Evolutionary conservation across 2,797 vertebrate species (phyloP).

Genomic region (Aphelocoma californica): DNA sequence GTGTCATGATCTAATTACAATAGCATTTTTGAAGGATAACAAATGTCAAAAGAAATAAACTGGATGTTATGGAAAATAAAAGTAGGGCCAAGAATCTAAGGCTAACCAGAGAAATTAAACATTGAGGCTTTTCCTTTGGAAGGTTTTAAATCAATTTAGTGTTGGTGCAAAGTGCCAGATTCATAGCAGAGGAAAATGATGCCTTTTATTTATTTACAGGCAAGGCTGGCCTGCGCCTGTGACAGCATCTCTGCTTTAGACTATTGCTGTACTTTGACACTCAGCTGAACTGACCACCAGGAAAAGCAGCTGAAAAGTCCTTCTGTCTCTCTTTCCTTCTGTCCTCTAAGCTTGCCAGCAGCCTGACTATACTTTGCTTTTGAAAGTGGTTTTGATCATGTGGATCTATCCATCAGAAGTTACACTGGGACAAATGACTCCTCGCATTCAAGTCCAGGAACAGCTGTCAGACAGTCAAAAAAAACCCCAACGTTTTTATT

Average conservation of each 20-base stretch:
- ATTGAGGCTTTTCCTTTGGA: conserved; percentile 56
- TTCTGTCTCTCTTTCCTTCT: conserved; percentile 41
- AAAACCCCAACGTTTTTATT: not conserved
- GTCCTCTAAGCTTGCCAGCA: conserved; percentile 18
- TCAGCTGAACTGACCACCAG: conserved; percentile 36
- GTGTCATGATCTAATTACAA: conserved; percentile 52
- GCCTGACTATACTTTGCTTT: not conserved
- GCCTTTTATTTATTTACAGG: conserved; percentile 51
- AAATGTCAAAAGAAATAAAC: conserved; percentile 37
- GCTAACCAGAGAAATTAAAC: conserved; percentile 45
- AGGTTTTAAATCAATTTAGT: conserved; percentile 46
- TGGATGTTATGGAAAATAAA: conserved; percentile 47
- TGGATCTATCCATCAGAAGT: not conserved
- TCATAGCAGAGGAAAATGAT: conserved; percentile 50
- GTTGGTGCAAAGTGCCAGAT: conserved; percentile 9
- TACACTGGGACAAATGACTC: not conserved
- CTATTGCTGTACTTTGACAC: not conserved
- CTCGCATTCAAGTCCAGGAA: not conserved
- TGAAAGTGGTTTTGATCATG: conserved; percentile 13
- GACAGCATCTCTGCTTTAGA: conserved; percentile 8
- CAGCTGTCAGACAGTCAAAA: not conserved
- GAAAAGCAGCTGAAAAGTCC: conserved; percentile 44
- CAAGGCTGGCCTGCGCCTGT: not conserved
- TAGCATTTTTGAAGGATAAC: conserved; percentile 40
- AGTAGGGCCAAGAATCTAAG: conserved; percentile 44